Conservation (phyloP, 2,113 vertebrate species). For the Xiphophorus maculatus region DNA sequence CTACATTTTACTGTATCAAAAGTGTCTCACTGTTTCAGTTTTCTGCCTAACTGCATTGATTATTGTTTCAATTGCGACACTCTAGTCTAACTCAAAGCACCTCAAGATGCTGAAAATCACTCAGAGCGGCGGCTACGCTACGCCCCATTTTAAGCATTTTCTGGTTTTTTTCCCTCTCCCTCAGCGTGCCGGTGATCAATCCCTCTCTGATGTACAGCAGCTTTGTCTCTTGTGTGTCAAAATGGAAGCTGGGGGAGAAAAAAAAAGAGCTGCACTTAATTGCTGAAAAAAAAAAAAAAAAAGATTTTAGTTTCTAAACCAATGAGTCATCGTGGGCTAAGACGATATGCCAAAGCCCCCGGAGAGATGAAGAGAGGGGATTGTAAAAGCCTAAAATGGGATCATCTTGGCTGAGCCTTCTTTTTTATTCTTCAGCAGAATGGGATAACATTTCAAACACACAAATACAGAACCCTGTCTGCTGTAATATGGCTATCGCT, state of each 20-base stretch:
- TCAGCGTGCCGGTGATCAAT: slow-evolving; percentile 5
- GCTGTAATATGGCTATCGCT: slow-evolving; percentile 43
- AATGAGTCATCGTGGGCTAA: slow-evolving; percentile 82
- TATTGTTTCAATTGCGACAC: slow-evolving; percentile 7
- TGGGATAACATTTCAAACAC: slow-evolving; percentile 69
- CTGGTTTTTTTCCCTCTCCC: neutral
- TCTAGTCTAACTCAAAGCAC: slow-evolving; percentile 2
- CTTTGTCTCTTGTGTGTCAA: slow-evolving; percentile 63
- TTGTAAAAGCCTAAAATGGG: slow-evolving; percentile 73
- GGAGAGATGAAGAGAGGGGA: slow-evolving; percentile 61
- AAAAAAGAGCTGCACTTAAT: slow-evolving; percentile 85
- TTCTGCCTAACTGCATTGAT: neutral
- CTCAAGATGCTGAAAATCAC: slow-evolving; percentile 2
- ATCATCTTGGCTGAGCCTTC: slow-evolving; percentile 67
- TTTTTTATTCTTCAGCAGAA: slow-evolving; percentile 46
- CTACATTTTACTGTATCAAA: neutral
- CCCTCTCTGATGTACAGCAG: slow-evolving; percentile 20
- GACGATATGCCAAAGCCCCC: slow-evolving; percentile 42
- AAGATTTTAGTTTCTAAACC: slow-evolving; percentile 83
- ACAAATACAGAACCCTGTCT: slow-evolving; percentile 57
- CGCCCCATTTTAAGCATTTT: neutral
- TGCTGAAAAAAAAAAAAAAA: slow-evolving; percentile 62
- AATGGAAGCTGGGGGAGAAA: slow-evolving; percentile 81
- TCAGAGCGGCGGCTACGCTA: neutral
- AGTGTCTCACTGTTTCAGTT: neutral